Evolutionary conservation across 1,140 invertebrate species (phyloP).

Genomic region (Belonocnema kinseyi): DNA sequence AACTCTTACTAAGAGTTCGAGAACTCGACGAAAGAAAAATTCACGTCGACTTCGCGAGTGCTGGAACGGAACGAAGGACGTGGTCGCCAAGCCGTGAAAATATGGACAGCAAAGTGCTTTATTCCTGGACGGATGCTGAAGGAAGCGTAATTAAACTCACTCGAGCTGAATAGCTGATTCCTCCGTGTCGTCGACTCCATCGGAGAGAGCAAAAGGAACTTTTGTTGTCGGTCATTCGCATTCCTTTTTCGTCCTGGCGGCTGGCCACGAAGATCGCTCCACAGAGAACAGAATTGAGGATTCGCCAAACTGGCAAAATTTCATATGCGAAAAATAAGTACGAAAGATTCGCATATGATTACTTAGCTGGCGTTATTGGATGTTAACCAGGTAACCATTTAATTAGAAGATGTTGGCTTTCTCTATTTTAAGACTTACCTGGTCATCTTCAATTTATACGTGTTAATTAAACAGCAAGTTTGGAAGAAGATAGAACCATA

Average conservation of each 20-base stretch:
- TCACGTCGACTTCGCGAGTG: conserved; percentile 33
- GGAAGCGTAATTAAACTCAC: conserved; percentile 55
- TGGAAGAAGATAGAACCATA: no score
- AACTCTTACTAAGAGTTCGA: background rate
- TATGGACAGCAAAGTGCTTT: conserved; percentile 49
- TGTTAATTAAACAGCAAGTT: no score
- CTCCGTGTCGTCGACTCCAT: conserved; percentile 32
- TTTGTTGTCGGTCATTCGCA: conserved; percentile 49
- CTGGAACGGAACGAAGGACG: conserved; percentile 56
- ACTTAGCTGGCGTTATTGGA: no score
- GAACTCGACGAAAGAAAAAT: conserved; percentile 34
- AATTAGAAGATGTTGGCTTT: no score
- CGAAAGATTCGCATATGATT: no score
- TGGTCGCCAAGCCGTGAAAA: conserved; percentile 59
- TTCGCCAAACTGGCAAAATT: background rate
- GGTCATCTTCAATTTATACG: no score
- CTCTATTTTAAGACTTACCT: no score
- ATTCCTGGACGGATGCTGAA: conserved; percentile 50
- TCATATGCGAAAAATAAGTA: no score
- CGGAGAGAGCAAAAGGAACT: conserved; percentile 43
- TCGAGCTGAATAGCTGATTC: conserved; percentile 53
- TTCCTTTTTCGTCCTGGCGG: conserved; percentile 34
- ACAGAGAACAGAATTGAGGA: background rate
- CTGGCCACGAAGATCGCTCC: conserved; percentile 38
- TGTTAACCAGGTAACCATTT: no score